phyloP scores from a whole-genome alignment of 2,888 invertebrate genomes.

The Pelosia muscerda region DNA sequence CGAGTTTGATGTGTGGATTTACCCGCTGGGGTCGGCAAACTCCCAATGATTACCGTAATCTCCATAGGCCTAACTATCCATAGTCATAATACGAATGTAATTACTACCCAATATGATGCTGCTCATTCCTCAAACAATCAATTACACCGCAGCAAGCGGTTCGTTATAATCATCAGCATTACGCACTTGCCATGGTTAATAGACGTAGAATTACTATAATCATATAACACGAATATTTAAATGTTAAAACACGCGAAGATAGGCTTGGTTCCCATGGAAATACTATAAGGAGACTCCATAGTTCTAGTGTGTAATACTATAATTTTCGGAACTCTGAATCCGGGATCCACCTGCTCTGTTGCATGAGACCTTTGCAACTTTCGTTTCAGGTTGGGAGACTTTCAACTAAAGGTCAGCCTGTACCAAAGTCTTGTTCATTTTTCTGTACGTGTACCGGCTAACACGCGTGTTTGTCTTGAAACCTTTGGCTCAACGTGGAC shows the following conservation, averaged over 20 bases:
- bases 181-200: constrained; percentile 19
- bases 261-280: constrained; percentile 33
- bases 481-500: too few species aligned
- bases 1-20: not conserved
- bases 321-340: not conserved
- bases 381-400: too few species aligned
- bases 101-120: constrained; percentile 10
- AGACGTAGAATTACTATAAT: constrained; percentile 33
- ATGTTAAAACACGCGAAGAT: constrained; percentile 34
- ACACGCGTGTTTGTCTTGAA: too few species aligned
- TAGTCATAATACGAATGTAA: constrained; percentile 14
- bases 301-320: too few species aligned
- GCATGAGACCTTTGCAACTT: too few species aligned
- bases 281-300: not conserved
- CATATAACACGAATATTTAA: constrained; percentile 27
- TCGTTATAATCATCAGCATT: constrained; percentile 7
- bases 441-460: too few species aligned
- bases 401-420: too few species aligned
- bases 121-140: constrained; percentile 14
- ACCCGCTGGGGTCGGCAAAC: not conserved
- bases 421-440: too few species aligned
- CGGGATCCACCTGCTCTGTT: not conserved
- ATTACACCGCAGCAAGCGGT: constrained; percentile 11
- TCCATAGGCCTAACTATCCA: constrained; percentile 7
- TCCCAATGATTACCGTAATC: constrained; percentile 8